These are phyloP conservation scores for Plutomurus gul DNA, from an alignment of 1,140 invertebrate genomes.

Conservation along the genomic window DNA sequence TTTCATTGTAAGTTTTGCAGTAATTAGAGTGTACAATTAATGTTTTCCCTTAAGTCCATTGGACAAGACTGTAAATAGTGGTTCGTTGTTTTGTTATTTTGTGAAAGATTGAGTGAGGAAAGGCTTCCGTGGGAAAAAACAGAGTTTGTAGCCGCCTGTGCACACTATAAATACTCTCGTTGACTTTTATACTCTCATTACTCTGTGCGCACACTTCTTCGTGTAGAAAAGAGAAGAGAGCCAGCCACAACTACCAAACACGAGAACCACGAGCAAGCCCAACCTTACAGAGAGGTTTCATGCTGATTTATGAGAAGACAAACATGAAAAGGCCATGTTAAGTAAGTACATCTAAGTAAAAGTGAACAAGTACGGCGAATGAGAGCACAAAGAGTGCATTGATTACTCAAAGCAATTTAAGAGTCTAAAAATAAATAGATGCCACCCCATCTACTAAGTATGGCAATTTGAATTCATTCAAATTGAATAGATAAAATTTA, in stretches of 20 bases:
- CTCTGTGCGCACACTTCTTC: background rate
- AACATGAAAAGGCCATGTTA: background rate
- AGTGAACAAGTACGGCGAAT: too few relatives aligned
- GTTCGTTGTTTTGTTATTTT: background rate
- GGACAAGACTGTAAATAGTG: background rate
- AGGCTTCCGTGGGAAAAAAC: constrained; percentile 18
- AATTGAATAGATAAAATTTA: background rate
- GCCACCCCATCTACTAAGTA: background rate
- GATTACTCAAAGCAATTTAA: constrained; percentile 3
- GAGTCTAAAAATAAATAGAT: background rate
- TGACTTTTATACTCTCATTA: constrained; percentile 9
- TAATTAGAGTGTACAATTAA: too few relatives aligned
- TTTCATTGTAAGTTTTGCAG: too few relatives aligned
- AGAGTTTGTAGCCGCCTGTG: background rate
- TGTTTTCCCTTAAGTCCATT: background rate
- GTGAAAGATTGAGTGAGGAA: background rate
- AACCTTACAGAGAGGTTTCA: background rate
- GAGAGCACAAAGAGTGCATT: background rate
- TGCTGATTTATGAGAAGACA: background rate
- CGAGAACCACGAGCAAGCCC: too few relatives aligned
- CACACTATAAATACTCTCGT: constrained; percentile 11
- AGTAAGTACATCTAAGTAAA: too few relatives aligned
- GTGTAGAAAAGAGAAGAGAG: background rate
- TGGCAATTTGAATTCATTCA: background rate
- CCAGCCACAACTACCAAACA: background rate